Evolutionary conservation across 2,113 vertebrate genomes (phyloP), one percentile per base, ranked within the genome.

Genomic region (Sitta europaea): DNA sequence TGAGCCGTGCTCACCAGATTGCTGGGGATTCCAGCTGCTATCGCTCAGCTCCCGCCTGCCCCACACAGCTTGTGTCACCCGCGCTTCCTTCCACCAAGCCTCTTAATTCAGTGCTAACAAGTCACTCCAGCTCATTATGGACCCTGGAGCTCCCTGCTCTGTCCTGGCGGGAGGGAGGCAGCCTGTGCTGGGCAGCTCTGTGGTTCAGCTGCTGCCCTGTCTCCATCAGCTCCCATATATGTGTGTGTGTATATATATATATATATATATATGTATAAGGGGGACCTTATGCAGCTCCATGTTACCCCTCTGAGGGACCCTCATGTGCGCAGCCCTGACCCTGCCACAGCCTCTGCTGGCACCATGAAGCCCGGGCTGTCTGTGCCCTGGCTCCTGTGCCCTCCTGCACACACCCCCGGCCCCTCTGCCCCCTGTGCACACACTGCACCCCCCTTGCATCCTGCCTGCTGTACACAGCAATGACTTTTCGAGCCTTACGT

Each of bases 11-110:
- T 62, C 71, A 68, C 66, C 77, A 40, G 66, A 14, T 57, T 76
- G 77, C 90, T 22, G 35, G 83, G 92, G 92, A 83, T 88, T 95
- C 70, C 91, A 65, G 92, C 86, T 92, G 96, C 81, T 45, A 13
- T 19, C 11, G 61, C 90, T 90, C 87, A 51, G 87, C 77, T 43
- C 87, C 87, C 3, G 42, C 92, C 59, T 27, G 96, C 93, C 97
- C 95, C 97, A 95, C 88, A 62, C 97, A 95, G 96, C 94, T 90
- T 62, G 83, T 70, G 96, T 95, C 86, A 95, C 96, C 85, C 43
- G 1, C 3, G 4, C 89, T 93, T 48, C 77, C 68, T 51, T 50
- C 71, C 53, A 9, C 71, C 77, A 11, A 51, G 62, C 88, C 92
- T 86, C 95, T 88, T 85, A 50, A 66, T 79, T 82, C 85, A 63